Evolutionary conservation across 2,797 vertebrate genomes (phyloP), one percentile per base, ranked within the genome.

Genomic region (Cossypha heuglini): DNA sequence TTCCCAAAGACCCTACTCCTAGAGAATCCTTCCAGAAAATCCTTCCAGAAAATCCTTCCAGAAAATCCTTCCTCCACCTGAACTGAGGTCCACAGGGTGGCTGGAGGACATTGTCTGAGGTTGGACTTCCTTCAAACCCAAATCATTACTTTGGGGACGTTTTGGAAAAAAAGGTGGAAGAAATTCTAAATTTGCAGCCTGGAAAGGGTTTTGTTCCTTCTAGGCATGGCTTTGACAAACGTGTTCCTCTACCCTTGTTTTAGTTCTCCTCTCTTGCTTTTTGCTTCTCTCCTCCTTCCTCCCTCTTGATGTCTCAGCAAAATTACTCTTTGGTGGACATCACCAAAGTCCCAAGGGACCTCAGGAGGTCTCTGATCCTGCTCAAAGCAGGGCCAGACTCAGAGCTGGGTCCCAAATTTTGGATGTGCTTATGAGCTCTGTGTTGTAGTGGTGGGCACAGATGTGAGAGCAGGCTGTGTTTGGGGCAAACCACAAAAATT

Each of bases 1-100:
- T 73, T 52, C 54, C 59, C 51, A 67, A 33, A 83, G 43, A 40
- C 11, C 20, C 6, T 7, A 0, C 0, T 0, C 37, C 42, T 43
- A n/a, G 42, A 85, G 83, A 68, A 68, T 46, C 59, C 35, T 13
- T 49, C 28, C 33, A 26, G 46, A 26, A 48, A 26, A 48, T 26
- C 48, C 48, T 48, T 46, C 28, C 33, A 26, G 46, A 26, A 49
- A 28, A 49, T 28, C 48, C 48, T 49, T 46, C 20, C 33, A 38
- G 38, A 15, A 38, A 38, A 38, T 38, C 38, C 38, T 38, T 49
- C 20, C 33, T 76, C 46, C 38, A 13, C 35, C 1, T 24, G 15
- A 69, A 20, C 40, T 14, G 19, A 42, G 19, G 13, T 25, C 54
- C 38, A 1, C 2, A 16, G 14, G 11, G 43, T 13, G 16, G 6